A percentile compares a stretch with the other conserved stretches of the same genome.
These are phyloP conservation scores for Meteorus cinctellus DNA, from an alignment of 2,888 invertebrate genomes.

Conservation along the genomic window DNA sequence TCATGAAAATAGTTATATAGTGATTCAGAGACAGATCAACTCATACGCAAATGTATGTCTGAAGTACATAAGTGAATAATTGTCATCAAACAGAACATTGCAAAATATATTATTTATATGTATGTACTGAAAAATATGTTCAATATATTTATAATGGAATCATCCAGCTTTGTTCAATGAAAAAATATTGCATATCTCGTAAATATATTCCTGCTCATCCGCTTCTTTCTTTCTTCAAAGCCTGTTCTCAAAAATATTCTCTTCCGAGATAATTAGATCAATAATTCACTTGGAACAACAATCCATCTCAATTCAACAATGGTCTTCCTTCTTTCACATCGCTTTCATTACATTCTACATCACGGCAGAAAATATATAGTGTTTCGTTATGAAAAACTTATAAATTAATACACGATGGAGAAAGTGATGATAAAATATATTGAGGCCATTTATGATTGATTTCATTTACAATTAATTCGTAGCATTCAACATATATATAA, in stretches of 20 bases:
- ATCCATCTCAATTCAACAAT: neutral
- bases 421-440: slow-evolving; percentile 12
- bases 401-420: neutral
- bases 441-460: neutral
- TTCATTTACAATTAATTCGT: neutral
- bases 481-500: neutral
- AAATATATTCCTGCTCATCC: slow-evolving; percentile 10
- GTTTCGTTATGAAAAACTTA: neutral
- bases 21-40: neutral
- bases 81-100: slow-evolving; percentile 13
- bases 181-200: slow-evolving; percentile 34
- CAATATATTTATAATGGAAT: slow-evolving; percentile 33
- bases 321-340: neutral
- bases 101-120: slow-evolving; percentile 11
- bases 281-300: too few species aligned
- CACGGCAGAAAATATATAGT: neutral
- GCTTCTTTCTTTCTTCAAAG: neutral
- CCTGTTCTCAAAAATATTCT: slow-evolving; percentile 25
- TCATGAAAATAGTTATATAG: slow-evolving; percentile 2
- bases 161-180: slow-evolving; percentile 15
- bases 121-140: slow-evolving; percentile 27
- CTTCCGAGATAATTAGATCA: too few species aligned
- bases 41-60: neutral
- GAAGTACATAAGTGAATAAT: slow-evolving; percentile 1
- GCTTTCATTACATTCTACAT: neutral